Base-by-base conservation (phyloP, 37 sponge, comb jelly and placozoan genomes). In the Diacarnus erythraeanus region DNA sequence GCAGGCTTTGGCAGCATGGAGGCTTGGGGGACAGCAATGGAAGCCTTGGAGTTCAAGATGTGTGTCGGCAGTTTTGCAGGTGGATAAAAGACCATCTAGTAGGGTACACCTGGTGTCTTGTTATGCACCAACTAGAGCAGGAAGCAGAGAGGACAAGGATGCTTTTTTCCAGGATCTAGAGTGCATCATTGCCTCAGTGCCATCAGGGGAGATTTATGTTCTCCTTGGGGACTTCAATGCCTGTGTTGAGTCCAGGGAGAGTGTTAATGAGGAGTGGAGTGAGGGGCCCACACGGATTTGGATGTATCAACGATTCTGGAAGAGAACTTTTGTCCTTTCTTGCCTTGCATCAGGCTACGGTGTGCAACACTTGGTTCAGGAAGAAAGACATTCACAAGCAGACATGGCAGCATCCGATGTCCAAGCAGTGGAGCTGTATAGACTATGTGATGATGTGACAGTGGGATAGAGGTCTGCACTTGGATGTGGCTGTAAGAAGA, bases 321-420 rank as follows among this genome's bases (percentile, higher is more conserved):
- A 61, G 69, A 59, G 86, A 86, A 36, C 56, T 86, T 34, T 60
- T 86, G 18, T 42, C 67, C 75, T 86, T 86, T 71, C 74, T 86
- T 15, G 69, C 68, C 3, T 9, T 72, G 10, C 42, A 86, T 41
- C 47, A 78, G 38, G 86, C 74, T 12, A 79, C 79, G 8, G 58
- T 78, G 33, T 79, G 80, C 47, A 86, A 86, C 57, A 86, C 79
- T 60, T 83, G 76, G 76, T 83, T 75, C 59, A 22, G 12, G 22
- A 83, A 83, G 60, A 72, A 40, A 35, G 68, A 61, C 27, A 78
- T 86, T 20, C 75, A 86, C 68, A 77, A 78, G 54, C 51, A 61
- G 26, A 86, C 86, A 60, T 42, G 79, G 79, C 69, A 68, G 22
- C 71, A 68, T 42, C 69, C 80, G 12, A 65, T 9, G 20, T 47